These are phyloP conservation scores for Trypoxylus dichotomus DNA, from an alignment of 1,140 invertebrate genomes.

Conservation along the genomic window DNA sequence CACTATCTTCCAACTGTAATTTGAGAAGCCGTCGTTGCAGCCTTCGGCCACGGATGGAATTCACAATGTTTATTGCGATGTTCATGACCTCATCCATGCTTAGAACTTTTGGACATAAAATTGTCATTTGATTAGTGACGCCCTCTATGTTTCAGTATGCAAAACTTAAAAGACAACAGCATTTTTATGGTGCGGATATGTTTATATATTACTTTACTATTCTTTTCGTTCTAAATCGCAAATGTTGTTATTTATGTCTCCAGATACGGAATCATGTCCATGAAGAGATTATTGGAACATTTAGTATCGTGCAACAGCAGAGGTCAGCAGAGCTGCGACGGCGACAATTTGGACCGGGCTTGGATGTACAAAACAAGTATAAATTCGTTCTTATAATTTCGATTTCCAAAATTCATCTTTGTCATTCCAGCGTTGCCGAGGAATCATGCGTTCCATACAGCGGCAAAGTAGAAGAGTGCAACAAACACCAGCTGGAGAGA, in stretches of 20 bases:
- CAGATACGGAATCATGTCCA: constrained; percentile 79
- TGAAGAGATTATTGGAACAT: constrained; percentile 74
- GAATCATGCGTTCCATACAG: constrained; percentile 81
- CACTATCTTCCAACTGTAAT: too few relatives aligned
- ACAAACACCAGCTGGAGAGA: neutral
- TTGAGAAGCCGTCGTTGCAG: too few relatives aligned
- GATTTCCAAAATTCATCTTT: neutral
- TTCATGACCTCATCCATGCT: too few relatives aligned
- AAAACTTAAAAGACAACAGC: too few relatives aligned
- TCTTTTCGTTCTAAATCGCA: neutral
- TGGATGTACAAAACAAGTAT: constrained; percentile 89
- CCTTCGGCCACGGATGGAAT: too few relatives aligned
- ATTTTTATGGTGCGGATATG: too few relatives aligned
- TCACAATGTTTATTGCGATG: too few relatives aligned
- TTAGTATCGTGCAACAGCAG: constrained; percentile 81
- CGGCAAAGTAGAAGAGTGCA: constrained; percentile 55
- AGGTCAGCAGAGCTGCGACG: constrained; percentile 78
- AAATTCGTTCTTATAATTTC: neutral
- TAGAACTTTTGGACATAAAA: too few relatives aligned
- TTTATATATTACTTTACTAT: too few relatives aligned
- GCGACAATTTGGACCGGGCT: constrained; percentile 86
- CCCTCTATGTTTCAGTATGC: too few relatives aligned
- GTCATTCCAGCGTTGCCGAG: constrained; percentile 68
- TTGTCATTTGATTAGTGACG: too few relatives aligned
- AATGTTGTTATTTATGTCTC: neutral